Evolutionary conservation across 2,113 vertebrate genomes (phyloP).

Genomic region (Dicerorhinus sumatrensis): DNA sequence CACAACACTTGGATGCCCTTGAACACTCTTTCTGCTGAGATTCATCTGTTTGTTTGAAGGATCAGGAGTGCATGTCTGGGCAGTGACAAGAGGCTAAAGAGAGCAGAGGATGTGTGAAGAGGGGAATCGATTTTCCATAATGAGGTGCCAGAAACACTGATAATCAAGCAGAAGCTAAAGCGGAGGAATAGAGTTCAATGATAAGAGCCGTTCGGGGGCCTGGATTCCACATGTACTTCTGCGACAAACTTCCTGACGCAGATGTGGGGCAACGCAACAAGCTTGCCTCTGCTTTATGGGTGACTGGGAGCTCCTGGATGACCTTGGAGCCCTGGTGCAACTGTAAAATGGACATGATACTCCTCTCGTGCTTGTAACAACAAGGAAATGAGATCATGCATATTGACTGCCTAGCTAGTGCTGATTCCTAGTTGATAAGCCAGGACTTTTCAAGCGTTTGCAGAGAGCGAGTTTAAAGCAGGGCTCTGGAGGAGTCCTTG

Average conservation of each 20-base stretch:
- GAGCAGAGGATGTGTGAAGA: slow-evolving; percentile 29
- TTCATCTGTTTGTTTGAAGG: not conserved
- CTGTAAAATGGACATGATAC: not conserved
- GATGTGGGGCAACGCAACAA: not conserved
- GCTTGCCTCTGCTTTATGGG: not conserved
- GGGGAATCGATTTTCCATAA: slow-evolving; percentile 7
- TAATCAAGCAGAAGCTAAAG: not conserved
- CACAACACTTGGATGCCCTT: not conserved
- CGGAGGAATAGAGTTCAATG: not conserved
- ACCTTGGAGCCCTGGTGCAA: not conserved
- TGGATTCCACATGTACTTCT: not conserved
- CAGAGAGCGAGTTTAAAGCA: not conserved
- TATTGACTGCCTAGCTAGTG: not conserved
- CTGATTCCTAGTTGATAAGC: not conserved
- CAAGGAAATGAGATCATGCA: not conserved
- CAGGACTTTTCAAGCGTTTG: not conserved
- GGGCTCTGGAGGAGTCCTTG: not conserved
- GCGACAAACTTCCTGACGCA: not conserved
- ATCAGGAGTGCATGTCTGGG: not conserved
- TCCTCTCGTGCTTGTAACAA: not conserved
- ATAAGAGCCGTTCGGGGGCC: not conserved
- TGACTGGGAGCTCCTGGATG: not conserved
- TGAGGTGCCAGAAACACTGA: slow-evolving; percentile 20
- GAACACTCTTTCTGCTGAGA: not conserved
- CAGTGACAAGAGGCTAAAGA: slow-evolving; percentile 41